Conservation (phyloP, 2,113 vertebrate genomes). For the Paradoxurus hermaphroditus region DNA sequence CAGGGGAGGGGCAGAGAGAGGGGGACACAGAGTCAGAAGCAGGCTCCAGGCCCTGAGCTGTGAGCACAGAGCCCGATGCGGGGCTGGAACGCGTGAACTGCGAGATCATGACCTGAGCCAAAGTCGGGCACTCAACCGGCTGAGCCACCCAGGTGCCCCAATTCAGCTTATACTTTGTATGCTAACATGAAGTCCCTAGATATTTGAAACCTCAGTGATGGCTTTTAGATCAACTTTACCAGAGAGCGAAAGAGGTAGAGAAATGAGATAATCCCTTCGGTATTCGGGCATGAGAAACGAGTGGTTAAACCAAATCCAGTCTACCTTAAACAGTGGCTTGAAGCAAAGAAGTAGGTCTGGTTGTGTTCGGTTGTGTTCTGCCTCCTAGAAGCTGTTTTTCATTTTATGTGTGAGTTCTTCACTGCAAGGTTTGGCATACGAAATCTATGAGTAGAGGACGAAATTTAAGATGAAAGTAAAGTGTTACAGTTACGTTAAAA, state of each 20-base stretch:
- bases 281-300: background rate
- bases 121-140: too few relatives aligned
- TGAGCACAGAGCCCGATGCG: too few relatives aligned
- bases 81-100: too few relatives aligned
- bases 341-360: background rate
- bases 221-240: background rate
- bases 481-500: slow-evolving; percentile 17
- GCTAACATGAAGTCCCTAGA: background rate
- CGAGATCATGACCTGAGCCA: too few relatives aligned
- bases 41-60: too few relatives aligned
- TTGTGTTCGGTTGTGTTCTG: slow-evolving; percentile 3
- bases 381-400: background rate
- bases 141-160: too few relatives aligned
- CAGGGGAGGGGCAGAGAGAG: too few relatives aligned
- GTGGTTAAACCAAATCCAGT: background rate
- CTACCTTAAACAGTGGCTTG: background rate
- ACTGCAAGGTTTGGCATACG: background rate
- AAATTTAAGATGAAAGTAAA: background rate
- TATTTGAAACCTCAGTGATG: background rate
- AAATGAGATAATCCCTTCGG: background rate
- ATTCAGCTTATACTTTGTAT: background rate
- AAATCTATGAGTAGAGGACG: background rate
- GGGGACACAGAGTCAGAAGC: too few relatives aligned
- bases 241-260: background rate
- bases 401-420: background rate